Percentiles rank a stretch among this genome's conserved stretches.
These are phyloP conservation scores for Anodontia alba DNA, from an alignment of 2,888 invertebrate genomes.

Conservation along the genomic window DNA sequence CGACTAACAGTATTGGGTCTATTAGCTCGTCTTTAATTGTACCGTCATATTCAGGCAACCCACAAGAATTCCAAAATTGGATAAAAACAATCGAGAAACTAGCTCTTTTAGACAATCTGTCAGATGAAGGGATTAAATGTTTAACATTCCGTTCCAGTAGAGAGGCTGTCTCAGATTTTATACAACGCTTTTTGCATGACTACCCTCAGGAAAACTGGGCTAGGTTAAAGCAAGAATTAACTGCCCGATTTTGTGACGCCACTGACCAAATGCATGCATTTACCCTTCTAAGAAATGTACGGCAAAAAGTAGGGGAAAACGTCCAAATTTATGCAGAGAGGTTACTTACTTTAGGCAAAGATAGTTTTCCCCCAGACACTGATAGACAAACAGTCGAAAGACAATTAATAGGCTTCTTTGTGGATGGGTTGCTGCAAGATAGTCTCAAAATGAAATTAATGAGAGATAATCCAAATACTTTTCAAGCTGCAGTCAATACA, in stretches of 20 bases:
- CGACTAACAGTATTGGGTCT: background rate
- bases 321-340: constrained; percentile 25
- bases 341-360: constrained; percentile 1
- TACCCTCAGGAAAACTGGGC: constrained; percentile 8
- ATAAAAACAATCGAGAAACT: constrained; percentile 18
- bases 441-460: constrained; percentile 24
- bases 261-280: constrained; percentile 20
- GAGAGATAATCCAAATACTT: constrained; percentile 21
- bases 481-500: constrained; percentile 12
- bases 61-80: constrained; percentile 11
- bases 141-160: constrained; percentile 2
- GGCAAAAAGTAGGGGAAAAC: constrained; percentile 11
- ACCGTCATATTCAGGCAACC: background rate
- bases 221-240: background rate
- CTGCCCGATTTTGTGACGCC: constrained; percentile 13
- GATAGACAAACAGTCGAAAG: background rate
- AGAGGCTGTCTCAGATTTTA: constrained; percentile 21
- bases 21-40: background rate
- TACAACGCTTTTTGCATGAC: constrained; percentile 15
- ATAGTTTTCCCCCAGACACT: background rate
- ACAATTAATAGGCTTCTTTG: constrained; percentile 25
- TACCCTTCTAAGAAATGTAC: constrained; percentile 4
- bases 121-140: background rate
- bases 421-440: constrained; percentile 16
- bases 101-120: background rate